Evolutionary conservation across 1,140 invertebrate species (phyloP), one percentile per base, ranked within the genome.

Genomic region (Drosophila serrata): DNA sequence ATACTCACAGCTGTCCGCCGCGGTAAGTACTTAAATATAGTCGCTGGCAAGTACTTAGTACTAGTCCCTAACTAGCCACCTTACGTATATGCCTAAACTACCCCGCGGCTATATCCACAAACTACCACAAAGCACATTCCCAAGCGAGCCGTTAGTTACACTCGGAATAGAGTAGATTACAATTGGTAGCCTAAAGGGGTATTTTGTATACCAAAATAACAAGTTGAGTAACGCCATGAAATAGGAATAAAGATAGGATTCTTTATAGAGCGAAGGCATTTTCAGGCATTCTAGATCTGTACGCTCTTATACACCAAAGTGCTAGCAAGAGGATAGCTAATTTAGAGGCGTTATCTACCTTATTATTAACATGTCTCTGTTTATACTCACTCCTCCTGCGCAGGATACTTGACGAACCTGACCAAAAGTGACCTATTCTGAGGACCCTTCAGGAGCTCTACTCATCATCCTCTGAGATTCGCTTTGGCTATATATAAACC

Each of bases 1-100:
- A 98, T 93, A 95, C 94, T 37, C 96, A 98, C 86, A 95, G 95
- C 15, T 98, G 97, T 93, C 96, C 97, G 12, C 96, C 97, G 70
- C 97, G 96, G 97, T 98, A 94, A 96, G 96, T 90, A 91, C 63
- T 59, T 22, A 48, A 35, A 39, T 45, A 49, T 12, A 17, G 33
- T 40, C 39, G 24, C 11, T 64, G 70, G 59, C 81, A 75, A 24
- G 24, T 24, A n/a, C n/a, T n/a, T n/a, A 61, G 31, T 39, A 13
- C 29, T 67, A 84, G 58, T 31, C 27, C 11, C 35, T 37, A 56
- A n/a, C 15, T 40, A 40, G n/a, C 43, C 40, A 53, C 39, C 46
- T 22, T 6, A n/a, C n/a, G n/a, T n/a, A 62, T 40, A 72, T 56
- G 29, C 49, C 69, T 45, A 37, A 51, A 39, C 24, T 35, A 37